These are phyloP conservation scores for Ammodytes dubius DNA, from an alignment of 2,113 vertebrate genomes.

Conservation along the genomic window DNA sequence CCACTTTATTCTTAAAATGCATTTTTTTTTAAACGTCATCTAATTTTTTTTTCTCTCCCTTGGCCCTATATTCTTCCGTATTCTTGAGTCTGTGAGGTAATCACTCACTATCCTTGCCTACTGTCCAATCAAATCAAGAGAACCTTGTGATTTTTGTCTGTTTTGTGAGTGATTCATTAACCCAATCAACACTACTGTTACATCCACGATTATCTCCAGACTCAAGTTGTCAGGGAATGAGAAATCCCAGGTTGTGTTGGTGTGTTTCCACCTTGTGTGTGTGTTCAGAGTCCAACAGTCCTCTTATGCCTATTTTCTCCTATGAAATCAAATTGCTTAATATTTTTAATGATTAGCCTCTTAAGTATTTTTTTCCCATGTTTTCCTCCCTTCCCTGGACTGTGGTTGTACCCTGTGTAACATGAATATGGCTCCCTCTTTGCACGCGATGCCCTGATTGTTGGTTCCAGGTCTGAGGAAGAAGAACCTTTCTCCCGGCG, in stretches of 20 bases:
- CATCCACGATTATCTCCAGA: slow-evolving; percentile 45
- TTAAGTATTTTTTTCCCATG: neutral
- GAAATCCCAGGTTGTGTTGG: slow-evolving; percentile 67
- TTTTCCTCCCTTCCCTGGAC: slow-evolving; percentile 29
- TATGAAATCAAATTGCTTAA: neutral
- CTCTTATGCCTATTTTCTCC: neutral
- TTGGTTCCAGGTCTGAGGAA: slow-evolving; percentile 92
- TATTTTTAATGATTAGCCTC: slow-evolving; percentile 18
- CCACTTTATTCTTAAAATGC: too few relatives aligned
- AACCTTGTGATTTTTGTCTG: slow-evolving; percentile 3
- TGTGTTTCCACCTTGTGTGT: slow-evolving; percentile 62
- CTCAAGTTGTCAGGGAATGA: slow-evolving; percentile 41
- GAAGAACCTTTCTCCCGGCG: slow-evolving; percentile 96
- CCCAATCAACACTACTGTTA: slow-evolving; percentile 30
- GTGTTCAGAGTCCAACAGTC: slow-evolving; percentile 75
- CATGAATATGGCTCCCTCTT: slow-evolving; percentile 66
- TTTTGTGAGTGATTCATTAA: slow-evolving; percentile 51
- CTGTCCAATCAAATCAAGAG: slow-evolving; percentile 24
- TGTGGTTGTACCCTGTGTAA: slow-evolving; percentile 68
- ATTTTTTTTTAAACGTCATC: neutral
- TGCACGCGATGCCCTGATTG: slow-evolving; percentile 70
- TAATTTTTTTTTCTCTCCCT: neutral
- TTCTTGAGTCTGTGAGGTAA: slow-evolving; percentile 50
- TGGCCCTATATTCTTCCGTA: too few relatives aligned
- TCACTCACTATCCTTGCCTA: slow-evolving; percentile 19